A percentile compares a stretch with the other conserved stretches of the same genome.
phyloP scores from a whole-genome alignment of 2,797 vertebrate genomes.

The Dromococcyx pavoninus region DNA sequence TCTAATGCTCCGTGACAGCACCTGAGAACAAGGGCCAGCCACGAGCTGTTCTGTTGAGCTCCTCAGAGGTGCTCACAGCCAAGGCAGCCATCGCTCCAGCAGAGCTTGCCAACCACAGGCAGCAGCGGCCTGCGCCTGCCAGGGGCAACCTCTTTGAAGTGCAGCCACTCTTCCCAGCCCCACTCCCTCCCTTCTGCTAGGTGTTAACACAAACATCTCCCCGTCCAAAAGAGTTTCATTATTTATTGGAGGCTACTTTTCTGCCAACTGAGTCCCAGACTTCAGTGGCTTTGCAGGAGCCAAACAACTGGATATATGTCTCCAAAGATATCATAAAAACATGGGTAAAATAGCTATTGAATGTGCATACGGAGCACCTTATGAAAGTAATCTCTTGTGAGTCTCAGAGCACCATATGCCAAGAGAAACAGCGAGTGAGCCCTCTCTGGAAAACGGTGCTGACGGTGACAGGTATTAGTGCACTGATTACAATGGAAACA shows the following conservation, averaged over 20 bases:
- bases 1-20: not conserved
- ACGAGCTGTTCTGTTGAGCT: not conserved
- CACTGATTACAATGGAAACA: conserved; percentile 33
- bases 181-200: not conserved
- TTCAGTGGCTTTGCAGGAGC: conserved; percentile 26
- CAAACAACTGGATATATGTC: conserved; percentile 27
- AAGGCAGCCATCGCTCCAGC: not conserved
- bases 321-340: conserved; percentile 49
- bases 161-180: not conserved
- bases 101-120: not conserved
- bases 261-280: conserved; percentile 6
- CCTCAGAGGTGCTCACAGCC: not conserved
- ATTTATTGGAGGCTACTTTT: conserved; percentile 32
- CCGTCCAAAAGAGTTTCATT: conserved; percentile 11
- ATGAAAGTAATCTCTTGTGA: conserved; percentile 36
- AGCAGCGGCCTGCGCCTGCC: not conserved
- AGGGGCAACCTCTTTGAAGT: conserved; percentile 44
- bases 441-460: not conserved
- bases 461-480: conserved; percentile 8
- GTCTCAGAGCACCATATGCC: not conserved
- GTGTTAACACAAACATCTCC: conserved; percentile 52
- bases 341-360: not conserved
- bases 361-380: not conserved
- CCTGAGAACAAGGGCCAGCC: not conserved
- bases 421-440: not conserved